Conservation (phyloP, 2,888 invertebrate genomes). For the Apomyelois bistriatella region DNA sequence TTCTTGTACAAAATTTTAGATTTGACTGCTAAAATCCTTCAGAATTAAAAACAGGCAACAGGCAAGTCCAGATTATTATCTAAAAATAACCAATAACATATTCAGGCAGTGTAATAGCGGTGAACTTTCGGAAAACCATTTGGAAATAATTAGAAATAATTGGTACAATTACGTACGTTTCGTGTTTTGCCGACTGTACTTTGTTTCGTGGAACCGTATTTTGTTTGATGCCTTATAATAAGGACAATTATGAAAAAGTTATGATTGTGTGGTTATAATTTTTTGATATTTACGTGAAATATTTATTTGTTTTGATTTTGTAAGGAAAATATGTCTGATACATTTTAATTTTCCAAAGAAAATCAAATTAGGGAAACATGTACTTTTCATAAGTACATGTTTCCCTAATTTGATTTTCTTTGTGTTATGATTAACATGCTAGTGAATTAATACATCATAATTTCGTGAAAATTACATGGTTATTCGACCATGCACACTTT, state of each 20-base stretch:
- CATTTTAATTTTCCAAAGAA: too few relatives aligned
- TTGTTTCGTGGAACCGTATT: slow-evolving; percentile 71
- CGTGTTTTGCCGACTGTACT: slow-evolving; percentile 69
- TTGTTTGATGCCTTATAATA: slow-evolving; percentile 77
- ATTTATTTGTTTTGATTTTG: not conserved
- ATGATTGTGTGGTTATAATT: slow-evolving; percentile 37
- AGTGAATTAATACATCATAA: too few relatives aligned
- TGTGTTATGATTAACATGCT: too few relatives aligned
- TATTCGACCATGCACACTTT: too few relatives aligned
- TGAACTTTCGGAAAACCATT: slow-evolving; percentile 43
- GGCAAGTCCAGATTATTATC: not conserved
- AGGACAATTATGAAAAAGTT: slow-evolving; percentile 74
- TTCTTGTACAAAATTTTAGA: not conserved
- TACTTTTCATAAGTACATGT: too few relatives aligned
- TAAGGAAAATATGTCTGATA: too few relatives aligned
- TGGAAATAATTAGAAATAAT: slow-evolving; percentile 67
- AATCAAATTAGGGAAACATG: too few relatives aligned
- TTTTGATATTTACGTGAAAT: slow-evolving; percentile 17
- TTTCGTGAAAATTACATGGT: too few relatives aligned
- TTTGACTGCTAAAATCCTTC: too few relatives aligned
- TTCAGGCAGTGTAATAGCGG: slow-evolving; percentile 36
- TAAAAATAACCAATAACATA: slow-evolving; percentile 4
- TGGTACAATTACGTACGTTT: slow-evolving; percentile 54
- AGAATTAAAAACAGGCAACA: too few relatives aligned
- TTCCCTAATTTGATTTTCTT: too few relatives aligned